Evolutionary conservation across 2,888 invertebrate genomes (phyloP), one percentile per base, ranked within the genome.

Genomic region (Stenichneumon culpator): DNA sequence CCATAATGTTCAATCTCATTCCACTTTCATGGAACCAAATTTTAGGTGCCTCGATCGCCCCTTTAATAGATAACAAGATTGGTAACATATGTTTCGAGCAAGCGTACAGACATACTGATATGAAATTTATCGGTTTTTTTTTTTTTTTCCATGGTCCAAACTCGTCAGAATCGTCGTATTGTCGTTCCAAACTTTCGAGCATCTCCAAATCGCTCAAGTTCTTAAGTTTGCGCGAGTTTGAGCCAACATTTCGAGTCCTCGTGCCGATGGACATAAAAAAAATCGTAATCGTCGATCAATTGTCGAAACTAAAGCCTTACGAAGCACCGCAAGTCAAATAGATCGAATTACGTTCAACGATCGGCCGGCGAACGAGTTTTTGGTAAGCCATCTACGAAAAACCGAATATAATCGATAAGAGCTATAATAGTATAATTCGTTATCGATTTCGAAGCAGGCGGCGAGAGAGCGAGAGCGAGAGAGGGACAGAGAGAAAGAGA

Each of bases 371-470:
- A 39, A 39, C 39, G 39, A 39, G 11, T 39, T 28, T 16, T 9
- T 19, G 22, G 5, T 6, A 9, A 14, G 9, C 39, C 39, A 39
- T 65, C 28, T 3, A 50, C 28, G 16, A 6, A 65, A 22, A 36
- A 28, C 28, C 16, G 36, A 67, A 36, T 44, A 60, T 28, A 63
- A 78, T 78, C 68, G 78, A 69, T 47, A 57, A 25, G 7, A 54
- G 19, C 25, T 47, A 67, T 47, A 16, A 47, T 14, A 22, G 54
- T 36, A 54, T 69, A 72, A 25, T 75, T 63, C 63, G 63, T 79
- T 79, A 85, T 86, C 74, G 80, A 86, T 86, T 83, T 75, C 67
- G 28, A 57, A 57, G 25, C 25, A 22, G 47, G n/a, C 39, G 39
- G 39, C 39, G 39, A 2, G 50, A 9, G 22, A 9, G 32, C 11